Evolutionary conservation across 2,888 invertebrate genomes (phyloP).

Genomic region (Ellobium chinense): DNA sequence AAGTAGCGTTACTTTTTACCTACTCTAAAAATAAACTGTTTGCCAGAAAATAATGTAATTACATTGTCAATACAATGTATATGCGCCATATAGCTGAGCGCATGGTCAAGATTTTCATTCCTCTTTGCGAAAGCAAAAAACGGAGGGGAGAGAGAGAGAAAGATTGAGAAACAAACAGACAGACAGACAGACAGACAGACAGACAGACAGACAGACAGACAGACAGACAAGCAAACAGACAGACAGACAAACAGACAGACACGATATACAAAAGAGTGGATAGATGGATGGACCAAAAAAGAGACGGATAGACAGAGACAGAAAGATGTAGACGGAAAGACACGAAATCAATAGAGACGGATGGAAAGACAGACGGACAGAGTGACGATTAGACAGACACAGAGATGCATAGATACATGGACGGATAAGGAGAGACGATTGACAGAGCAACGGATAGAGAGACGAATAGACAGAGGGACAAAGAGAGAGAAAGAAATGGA

Average conservation of each 20-base stretch:
- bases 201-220: conserved; percentile 6
- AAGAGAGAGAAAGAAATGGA: conserved; percentile 18
- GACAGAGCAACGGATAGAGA: neutral
- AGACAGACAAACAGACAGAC: neutral
- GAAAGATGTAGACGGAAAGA: conserved; percentile 6
- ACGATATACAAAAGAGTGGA: neutral
- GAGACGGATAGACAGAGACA: neutral
- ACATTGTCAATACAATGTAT: too few relatives aligned
- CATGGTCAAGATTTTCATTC: too few relatives aligned
- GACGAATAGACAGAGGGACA: conserved; percentile 18
- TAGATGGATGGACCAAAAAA: neutral
- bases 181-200: conserved; percentile 4
- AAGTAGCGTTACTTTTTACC: too few relatives aligned
- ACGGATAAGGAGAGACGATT: neutral
- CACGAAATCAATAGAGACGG: too few relatives aligned
- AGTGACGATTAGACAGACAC: conserved; percentile 19
- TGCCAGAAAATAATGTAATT: too few relatives aligned
- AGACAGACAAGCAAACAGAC: neutral
- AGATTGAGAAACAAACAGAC: too few relatives aligned
- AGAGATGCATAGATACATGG: neutral
- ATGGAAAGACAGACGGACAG: conserved; percentile 12
- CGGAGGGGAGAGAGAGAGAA: too few relatives aligned
- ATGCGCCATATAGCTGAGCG: too few relatives aligned
- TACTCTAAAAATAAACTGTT: too few relatives aligned
- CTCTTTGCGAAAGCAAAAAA: too few relatives aligned